Evolutionary conservation across 2,797 vertebrate genomes (phyloP).

Genomic region (Varecia variegata): DNA sequence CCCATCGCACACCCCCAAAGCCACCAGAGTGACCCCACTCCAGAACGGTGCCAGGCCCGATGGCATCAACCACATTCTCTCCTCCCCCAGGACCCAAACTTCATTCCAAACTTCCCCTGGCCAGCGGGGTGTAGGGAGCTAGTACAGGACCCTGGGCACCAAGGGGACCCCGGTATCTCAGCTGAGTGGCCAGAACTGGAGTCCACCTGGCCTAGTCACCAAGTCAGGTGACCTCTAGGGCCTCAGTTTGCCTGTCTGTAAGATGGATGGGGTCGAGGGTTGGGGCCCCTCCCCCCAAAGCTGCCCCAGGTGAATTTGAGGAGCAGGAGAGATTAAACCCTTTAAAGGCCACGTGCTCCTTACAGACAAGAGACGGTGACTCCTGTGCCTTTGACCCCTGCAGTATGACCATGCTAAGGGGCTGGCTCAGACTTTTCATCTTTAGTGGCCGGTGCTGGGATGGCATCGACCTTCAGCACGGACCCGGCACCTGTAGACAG

Average conservation of each 20-base stretch:
- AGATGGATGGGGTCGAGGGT: background rate
- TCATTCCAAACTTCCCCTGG: too few species aligned
- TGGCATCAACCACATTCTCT: background rate
- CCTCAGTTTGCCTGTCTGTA: background rate
- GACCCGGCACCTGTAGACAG: background rate
- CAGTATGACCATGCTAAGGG: too few species aligned
- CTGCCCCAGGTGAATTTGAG: background rate
- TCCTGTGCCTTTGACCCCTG: background rate
- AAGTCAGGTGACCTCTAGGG: background rate
- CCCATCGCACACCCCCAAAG: background rate
- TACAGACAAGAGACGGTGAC: rapidly evolving
- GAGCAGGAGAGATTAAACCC: background rate
- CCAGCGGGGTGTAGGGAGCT: background rate
- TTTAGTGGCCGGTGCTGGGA: rapidly evolving
- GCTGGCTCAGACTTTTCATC: background rate
- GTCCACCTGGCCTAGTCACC: background rate
- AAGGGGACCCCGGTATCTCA: background rate
- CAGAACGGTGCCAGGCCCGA: background rate
- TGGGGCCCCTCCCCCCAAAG: too few species aligned
- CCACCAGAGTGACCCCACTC: background rate
- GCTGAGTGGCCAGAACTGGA: background rate
- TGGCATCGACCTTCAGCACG: rapidly evolving
- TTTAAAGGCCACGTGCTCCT: rapidly evolving
- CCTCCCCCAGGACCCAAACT: background rate
- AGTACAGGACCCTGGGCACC: background rate